These are phyloP conservation scores for Alosa alosa DNA, from an alignment of 2,113 vertebrate genomes.

Conservation along the genomic window DNA sequence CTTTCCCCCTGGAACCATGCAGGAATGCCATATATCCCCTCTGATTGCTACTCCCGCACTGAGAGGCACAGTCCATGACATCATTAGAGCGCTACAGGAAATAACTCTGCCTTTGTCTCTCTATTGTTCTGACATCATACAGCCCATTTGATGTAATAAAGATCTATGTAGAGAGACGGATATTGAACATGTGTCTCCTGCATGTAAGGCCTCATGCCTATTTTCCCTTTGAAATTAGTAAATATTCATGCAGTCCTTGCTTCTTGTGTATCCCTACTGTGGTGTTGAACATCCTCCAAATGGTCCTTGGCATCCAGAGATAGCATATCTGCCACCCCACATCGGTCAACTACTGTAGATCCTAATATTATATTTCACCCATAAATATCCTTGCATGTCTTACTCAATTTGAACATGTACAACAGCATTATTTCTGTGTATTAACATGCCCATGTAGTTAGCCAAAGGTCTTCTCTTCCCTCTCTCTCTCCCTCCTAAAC, in stretches of 20 bases:
- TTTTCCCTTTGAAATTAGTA: slow-evolving; percentile 52
- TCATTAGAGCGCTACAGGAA: slow-evolving; percentile 69
- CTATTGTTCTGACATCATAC: slow-evolving; percentile 62
- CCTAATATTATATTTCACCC: slow-evolving; percentile 34
- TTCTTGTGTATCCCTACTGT: slow-evolving; percentile 35
- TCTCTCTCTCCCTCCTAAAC: not conserved
- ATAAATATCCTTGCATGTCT: slow-evolving; percentile 35
- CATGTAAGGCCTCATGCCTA: slow-evolving; percentile 30
- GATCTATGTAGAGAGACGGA: slow-evolving; percentile 65
- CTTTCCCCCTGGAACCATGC: slow-evolving; percentile 62
- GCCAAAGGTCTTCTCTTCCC: slow-evolving; percentile 30
- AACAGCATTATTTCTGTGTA: slow-evolving; percentile 23
- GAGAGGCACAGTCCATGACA: slow-evolving; percentile 61
- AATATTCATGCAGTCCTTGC: slow-evolving; percentile 56
- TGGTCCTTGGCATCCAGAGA: slow-evolving; percentile 54
- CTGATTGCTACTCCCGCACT: slow-evolving; percentile 61
- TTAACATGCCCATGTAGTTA: slow-evolving; percentile 22
- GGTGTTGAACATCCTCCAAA: slow-evolving; percentile 50
- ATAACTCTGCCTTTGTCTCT: slow-evolving; percentile 63
- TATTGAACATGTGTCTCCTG: slow-evolving; percentile 62
- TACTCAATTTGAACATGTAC: slow-evolving; percentile 23
- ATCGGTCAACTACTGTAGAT: slow-evolving; percentile 36
- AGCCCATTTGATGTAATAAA: slow-evolving; percentile 67
- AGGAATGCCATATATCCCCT: slow-evolving; percentile 68
- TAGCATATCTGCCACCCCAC: slow-evolving; percentile 47